Evolutionary conservation across 2,888 invertebrate species (phyloP).

Genomic region (Mythimna albipuncta): DNA sequence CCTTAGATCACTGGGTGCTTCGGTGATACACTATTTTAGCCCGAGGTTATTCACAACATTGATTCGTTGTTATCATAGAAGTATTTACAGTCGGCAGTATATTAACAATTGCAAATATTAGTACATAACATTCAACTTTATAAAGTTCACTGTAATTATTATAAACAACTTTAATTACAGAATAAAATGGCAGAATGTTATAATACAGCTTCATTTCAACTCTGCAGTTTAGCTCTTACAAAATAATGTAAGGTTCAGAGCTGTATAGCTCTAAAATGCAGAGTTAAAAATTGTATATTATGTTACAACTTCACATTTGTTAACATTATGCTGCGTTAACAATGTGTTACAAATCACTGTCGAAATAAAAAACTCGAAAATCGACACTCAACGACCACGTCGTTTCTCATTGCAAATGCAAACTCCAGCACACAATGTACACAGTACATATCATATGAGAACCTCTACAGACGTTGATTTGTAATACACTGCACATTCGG

Average conservation of each 20-base stretch:
- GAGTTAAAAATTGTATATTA: slow-evolving; percentile 34
- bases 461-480: slow-evolving; percentile 30
- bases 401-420: slow-evolving; percentile 20
- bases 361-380: slow-evolving; percentile 22
- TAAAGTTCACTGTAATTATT: slow-evolving; percentile 35
- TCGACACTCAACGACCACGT: slow-evolving; percentile 16
- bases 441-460: slow-evolving; percentile 53
- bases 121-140: slow-evolving; percentile 38
- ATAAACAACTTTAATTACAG: slow-evolving; percentile 46
- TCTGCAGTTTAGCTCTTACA: slow-evolving; percentile 47
- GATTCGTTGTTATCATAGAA: slow-evolving; percentile 80
- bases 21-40: slow-evolving; percentile 67
- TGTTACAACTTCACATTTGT: slow-evolving; percentile 55
- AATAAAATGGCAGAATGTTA: slow-evolving; percentile 53
- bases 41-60: slow-evolving; percentile 78
- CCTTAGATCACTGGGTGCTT: slow-evolving; percentile 73
- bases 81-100: slow-evolving; percentile 53
- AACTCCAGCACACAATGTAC: slow-evolving; percentile 49
- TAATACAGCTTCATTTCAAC: slow-evolving; percentile 29
- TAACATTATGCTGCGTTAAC: slow-evolving; percentile 42
- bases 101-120: slow-evolving; percentile 67
- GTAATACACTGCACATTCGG: slow-evolving; percentile 48
- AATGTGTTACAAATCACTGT: slow-evolving; percentile 49
- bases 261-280: slow-evolving; percentile 42
- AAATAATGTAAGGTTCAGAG: slow-evolving; percentile 42